A percentile compares a stretch with the other conserved stretches of the same genome.
These are phyloP conservation scores for Antedon mediterranea DNA, from an alignment of 53 echinoderm and acorn worm genomes.

Conservation along the genomic window DNA sequence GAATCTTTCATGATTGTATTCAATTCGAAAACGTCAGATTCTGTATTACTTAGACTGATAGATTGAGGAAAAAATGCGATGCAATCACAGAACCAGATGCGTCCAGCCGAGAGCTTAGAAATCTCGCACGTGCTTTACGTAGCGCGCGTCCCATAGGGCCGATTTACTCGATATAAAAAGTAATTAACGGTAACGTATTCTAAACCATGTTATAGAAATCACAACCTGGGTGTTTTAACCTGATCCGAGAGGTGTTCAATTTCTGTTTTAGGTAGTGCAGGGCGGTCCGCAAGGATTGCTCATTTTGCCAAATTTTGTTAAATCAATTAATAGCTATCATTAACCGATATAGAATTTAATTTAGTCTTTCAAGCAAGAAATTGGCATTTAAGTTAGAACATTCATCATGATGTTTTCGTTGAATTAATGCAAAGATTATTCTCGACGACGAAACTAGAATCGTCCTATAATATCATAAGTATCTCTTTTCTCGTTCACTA, in stretches of 20 bases:
- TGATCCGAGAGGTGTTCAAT: neutral
- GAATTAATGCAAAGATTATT: neutral
- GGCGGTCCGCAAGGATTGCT: neutral
- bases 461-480: no score
- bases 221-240: neutral
- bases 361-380: neutral
- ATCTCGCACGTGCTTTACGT: neutral
- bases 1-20: neutral
- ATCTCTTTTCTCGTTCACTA: no score
- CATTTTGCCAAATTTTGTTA: neutral
- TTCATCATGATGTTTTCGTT: neutral
- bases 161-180: neutral
- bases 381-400: neutral
- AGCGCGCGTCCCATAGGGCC: neutral
- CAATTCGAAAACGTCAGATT: neutral
- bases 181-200: neutral
- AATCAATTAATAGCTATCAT: slow-evolving; percentile 1
- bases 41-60: neutral
- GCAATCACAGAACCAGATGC: neutral
- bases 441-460: no score
- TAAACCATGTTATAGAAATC: neutral
- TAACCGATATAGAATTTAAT: neutral
- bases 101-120: neutral
- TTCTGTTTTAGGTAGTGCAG: neutral
- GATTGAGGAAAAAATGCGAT: neutral